Conservation (phyloP, 2,888 invertebrate genomes). For the Sepiola atlantica region DNA sequence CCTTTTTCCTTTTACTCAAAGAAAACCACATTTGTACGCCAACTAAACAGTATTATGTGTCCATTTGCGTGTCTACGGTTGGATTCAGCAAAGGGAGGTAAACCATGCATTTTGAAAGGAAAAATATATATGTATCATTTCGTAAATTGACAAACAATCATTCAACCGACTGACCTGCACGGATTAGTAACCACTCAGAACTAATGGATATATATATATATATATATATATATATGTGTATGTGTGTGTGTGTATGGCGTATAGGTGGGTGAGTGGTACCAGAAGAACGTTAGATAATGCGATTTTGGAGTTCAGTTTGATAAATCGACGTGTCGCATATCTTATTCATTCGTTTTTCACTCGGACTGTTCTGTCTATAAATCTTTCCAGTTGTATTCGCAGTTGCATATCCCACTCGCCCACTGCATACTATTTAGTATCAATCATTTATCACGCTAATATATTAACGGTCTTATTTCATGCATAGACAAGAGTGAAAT, state of each 20-base stretch:
- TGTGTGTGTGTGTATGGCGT: too few relatives aligned
- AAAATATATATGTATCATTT: background rate
- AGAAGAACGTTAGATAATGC: background rate
- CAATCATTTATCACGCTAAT: too few relatives aligned
- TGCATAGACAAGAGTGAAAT: too few relatives aligned
- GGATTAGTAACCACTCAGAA: background rate
- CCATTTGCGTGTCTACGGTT: background rate
- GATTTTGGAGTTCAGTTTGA: background rate
- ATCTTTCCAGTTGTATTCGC: background rate
- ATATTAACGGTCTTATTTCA: too few relatives aligned
- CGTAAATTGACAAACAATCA: background rate
- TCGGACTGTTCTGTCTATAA: background rate
- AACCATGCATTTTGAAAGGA: background rate
- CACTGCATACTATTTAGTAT: too few relatives aligned
- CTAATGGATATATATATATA: background rate
- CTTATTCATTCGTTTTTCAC: background rate
- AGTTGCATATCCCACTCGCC: background rate
- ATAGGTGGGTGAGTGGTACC: background rate
- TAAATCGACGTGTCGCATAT: background rate
- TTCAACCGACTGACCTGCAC: conserved; percentile 19
- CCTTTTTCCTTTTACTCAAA: background rate
- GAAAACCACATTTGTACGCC: background rate
- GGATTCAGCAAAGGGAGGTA: background rate
- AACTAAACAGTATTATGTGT: background rate
- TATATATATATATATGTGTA: too few relatives aligned